Evolutionary conservation across 2,888 invertebrate genomes (phyloP).

Genomic region (Leptinotarsa tumamoca): DNA sequence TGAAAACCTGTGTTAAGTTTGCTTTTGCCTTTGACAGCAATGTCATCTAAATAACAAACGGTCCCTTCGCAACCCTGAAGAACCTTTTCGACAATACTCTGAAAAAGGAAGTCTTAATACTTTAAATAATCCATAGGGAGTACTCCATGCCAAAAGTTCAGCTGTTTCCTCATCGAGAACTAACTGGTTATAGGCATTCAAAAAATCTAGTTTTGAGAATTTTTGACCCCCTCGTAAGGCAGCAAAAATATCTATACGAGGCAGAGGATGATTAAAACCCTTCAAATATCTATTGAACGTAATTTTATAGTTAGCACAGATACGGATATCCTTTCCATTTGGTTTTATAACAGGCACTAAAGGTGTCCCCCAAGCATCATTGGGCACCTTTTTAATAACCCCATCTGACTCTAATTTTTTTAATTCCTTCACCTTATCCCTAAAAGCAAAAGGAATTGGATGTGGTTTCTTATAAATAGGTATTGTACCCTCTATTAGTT

Average conservation of each 20-base stretch:
- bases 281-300: constrained; percentile 44
- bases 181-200: constrained; percentile 50
- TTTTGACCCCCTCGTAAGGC: too few species aligned
- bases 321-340: constrained; percentile 48
- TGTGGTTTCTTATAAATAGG: too few species aligned
- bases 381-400: constrained; percentile 25
- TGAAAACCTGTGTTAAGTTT: not conserved
- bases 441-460: too few species aligned
- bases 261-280: too few species aligned
- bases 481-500: too few species aligned
- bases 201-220: constrained; percentile 54
- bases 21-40: constrained; percentile 49
- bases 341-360: constrained; percentile 29
- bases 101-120: too few species aligned
- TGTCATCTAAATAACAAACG: constrained; percentile 47
- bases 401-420: constrained; percentile 32
- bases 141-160: constrained; percentile 34
- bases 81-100: too few species aligned
- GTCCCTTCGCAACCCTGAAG: constrained; percentile 43
- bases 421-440: not conserved
- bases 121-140: too few species aligned
- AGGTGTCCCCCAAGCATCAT: constrained; percentile 3
- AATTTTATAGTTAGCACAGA: constrained; percentile 50
- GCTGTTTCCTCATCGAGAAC: constrained; percentile 58
- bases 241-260: too few species aligned